Percentiles rank a stretch among this genome's conserved stretches.
These are phyloP conservation scores for Ephydatia muelleri DNA, from an alignment of 37 sponge, comb jelly and placozoan genomes.

Conservation along the genomic window DNA sequence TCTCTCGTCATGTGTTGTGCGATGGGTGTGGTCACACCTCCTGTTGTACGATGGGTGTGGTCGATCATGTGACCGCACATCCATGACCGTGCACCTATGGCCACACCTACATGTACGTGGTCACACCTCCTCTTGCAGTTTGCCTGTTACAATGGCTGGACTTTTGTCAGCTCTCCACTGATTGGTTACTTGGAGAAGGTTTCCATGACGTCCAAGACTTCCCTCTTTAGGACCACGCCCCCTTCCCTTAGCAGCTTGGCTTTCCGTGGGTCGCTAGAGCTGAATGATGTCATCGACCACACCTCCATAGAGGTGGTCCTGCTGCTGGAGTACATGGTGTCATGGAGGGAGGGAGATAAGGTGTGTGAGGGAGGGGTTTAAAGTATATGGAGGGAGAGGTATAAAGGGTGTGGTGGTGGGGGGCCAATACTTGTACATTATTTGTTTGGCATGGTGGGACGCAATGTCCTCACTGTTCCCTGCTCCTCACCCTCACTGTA, in stretches of 20 bases:
- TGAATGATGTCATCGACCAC: constrained; percentile 28
- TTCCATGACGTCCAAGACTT: background rate
- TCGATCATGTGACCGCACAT: no score
- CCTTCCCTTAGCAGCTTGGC: constrained; percentile 4
- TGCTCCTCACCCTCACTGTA: background rate
- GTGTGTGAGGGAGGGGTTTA: background rate
- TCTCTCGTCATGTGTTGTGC: no score
- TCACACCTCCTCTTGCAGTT: constrained; percentile 21
- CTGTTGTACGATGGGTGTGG: no score
- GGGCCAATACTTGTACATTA: no score
- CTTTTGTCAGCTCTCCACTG: constrained; percentile 19
- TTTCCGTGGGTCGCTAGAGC: constrained; percentile 46
- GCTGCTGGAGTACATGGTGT: constrained; percentile 43
- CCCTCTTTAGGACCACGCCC: background rate
- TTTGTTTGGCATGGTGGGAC: background rate
- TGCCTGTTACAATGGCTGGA: constrained; percentile 51
- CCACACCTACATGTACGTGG: background rate
- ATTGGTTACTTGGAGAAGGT: constrained; percentile 37
- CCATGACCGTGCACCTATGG: background rate
- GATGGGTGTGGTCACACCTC: no score
- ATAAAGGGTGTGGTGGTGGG: no score
- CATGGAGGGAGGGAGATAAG: constrained; percentile 26
- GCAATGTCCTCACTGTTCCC: background rate
- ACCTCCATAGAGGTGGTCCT: constrained; percentile 37
- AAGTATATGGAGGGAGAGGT: background rate